Conservation (phyloP, 2,797 vertebrate species). For the Rhinella marina region DNA sequence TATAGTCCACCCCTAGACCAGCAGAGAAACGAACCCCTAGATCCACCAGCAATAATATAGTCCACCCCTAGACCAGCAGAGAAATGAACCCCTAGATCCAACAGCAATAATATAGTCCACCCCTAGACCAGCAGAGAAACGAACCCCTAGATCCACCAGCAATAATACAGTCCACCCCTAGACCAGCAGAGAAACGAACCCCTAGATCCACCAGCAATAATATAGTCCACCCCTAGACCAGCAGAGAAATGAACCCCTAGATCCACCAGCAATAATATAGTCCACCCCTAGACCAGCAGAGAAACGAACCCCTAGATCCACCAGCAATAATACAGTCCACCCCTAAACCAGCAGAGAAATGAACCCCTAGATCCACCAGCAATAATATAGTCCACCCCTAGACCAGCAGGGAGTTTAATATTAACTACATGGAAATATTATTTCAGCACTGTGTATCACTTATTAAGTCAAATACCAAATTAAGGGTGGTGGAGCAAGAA, state of each 20-base stretch:
- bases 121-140: neutral
- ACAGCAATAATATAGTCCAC: neutral
- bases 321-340: neutral
- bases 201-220: neutral
- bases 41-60: too few species aligned
- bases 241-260: neutral
- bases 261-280: neutral
- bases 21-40: neutral
- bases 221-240: neutral
- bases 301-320: neutral
- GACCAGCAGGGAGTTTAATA: neutral
- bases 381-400: neutral
- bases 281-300: neutral
- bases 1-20: neutral
- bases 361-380: neutral
- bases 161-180: neutral
- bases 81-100: neutral
- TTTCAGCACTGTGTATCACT: too few species aligned
- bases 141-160: too few species aligned
- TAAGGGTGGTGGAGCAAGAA: too few species aligned
- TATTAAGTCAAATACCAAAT: too few species aligned
- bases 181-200: neutral
- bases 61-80: neutral
- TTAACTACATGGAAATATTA: too few species aligned
- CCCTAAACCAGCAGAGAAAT: neutral